Evolutionary conservation across 2,797 vertebrate species (phyloP).

Genomic region (Anolis apletophallus): DNA sequence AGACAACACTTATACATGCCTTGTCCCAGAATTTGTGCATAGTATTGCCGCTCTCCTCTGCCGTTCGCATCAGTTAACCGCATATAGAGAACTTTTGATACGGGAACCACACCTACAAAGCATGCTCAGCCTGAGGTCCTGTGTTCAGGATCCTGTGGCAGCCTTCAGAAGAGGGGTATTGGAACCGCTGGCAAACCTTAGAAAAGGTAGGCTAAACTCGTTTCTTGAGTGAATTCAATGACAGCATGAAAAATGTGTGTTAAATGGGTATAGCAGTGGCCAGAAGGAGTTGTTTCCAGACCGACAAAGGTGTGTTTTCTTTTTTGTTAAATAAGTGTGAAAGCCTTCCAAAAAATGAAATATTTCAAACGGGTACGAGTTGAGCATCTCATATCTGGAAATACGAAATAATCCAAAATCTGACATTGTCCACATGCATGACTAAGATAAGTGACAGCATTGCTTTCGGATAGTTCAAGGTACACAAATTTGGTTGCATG

Average conservation of each 20-base stretch:
- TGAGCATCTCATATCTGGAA: too few species aligned
- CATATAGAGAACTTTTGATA: conserved; percentile 92
- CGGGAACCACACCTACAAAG: conserved; percentile 92
- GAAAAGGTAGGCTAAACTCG: conserved; percentile 82
- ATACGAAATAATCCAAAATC: too few species aligned
- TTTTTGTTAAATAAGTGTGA: neutral
- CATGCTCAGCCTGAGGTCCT: conserved; percentile 95
- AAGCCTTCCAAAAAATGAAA: neutral
- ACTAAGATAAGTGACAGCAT: too few species aligned
- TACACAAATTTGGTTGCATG: too few species aligned
- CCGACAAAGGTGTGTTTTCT: neutral
- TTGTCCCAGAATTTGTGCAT: conserved; percentile 97
- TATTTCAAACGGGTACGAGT: neutral
- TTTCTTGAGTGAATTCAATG: neutral
- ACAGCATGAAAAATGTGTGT: neutral
- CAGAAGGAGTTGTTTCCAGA: neutral
- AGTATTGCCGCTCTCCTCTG: conserved; percentile 94
- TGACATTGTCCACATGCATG: too few species aligned
- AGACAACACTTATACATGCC: conserved; percentile 97
- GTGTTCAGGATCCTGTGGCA: conserved; percentile 93
- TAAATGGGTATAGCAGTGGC: neutral
- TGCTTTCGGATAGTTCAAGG: too few species aligned
- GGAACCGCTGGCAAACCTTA: conserved; percentile 88
- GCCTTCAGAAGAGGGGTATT: conserved; percentile 92
- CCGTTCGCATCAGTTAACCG: conserved; percentile 86